These are phyloP conservation scores for Neodontobutis hainanensis DNA, from an alignment of 2,113 vertebrate genomes.

Conservation along the genomic window DNA sequence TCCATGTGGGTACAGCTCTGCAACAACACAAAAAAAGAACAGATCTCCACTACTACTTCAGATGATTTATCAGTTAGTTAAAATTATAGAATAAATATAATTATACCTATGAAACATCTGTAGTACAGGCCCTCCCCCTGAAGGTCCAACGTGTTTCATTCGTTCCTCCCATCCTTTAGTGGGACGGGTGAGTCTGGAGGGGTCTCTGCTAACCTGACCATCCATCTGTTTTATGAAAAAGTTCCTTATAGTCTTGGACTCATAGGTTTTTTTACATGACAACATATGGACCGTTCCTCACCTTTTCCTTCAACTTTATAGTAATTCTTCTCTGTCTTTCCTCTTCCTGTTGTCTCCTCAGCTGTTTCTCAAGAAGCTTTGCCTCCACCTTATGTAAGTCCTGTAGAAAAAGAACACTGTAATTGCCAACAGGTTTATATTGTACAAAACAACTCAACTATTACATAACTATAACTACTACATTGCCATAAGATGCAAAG, in stretches of 20 bases:
- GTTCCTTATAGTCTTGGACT: background rate
- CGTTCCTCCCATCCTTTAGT: slow-evolving; percentile 82
- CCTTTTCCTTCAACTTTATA: slow-evolving; percentile 86
- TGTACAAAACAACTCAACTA: no score
- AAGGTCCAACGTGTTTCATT: slow-evolving; percentile 65
- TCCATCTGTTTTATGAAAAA: slow-evolving; percentile 74
- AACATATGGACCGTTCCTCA: slow-evolving; percentile 37
- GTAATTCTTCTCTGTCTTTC: slow-evolving; percentile 81
- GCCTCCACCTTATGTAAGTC: slow-evolving; percentile 84
- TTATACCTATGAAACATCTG: slow-evolving; percentile 80
- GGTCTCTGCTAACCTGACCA: slow-evolving; percentile 74
- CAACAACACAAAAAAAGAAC: background rate
- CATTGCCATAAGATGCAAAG: slow-evolving; percentile 2
- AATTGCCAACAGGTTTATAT: no score
- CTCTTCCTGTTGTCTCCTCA: slow-evolving; percentile 76
- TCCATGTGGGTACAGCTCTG: slow-evolving; percentile 86
- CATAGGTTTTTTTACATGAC: background rate
- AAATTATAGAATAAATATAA: background rate
- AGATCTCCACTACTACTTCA: no score
- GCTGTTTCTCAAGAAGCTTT: slow-evolving; percentile 79
- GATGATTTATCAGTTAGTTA: no score
- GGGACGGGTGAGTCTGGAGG: slow-evolving; percentile 72
- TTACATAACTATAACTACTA: no score
- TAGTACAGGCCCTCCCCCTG: slow-evolving; percentile 60
- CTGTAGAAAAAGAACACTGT: slow-evolving; percentile 67